These are phyloP conservation scores for Ganaspis brasiliensis DNA, from an alignment of 2,888 invertebrate genomes.

Conservation along the genomic window DNA sequence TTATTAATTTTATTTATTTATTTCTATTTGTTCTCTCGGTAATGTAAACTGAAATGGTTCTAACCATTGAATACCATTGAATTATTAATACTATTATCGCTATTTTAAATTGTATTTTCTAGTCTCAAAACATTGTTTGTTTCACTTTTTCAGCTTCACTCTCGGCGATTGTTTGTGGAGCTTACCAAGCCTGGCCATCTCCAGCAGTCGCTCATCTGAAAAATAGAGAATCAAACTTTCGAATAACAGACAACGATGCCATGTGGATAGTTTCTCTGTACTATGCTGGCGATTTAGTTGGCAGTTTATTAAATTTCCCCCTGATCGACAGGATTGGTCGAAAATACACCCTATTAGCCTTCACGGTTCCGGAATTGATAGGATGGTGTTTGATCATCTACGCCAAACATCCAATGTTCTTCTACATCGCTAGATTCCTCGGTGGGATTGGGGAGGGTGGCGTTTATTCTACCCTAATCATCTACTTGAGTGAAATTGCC, in stretches of 20 bases:
- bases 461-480: slow-evolving; percentile 26
- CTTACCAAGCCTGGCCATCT: slow-evolving; percentile 37
- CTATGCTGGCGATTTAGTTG: slow-evolving; percentile 25
- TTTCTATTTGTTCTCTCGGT: too few species aligned
- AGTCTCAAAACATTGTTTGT: background rate
- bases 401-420: slow-evolving; percentile 22
- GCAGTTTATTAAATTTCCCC: slow-evolving; percentile 27
- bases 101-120: too few species aligned
- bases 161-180: slow-evolving; percentile 28
- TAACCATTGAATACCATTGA: too few species aligned
- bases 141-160: slow-evolving; percentile 18
- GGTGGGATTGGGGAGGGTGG: slow-evolving; percentile 32
- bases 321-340: slow-evolving; percentile 18
- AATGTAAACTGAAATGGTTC: too few species aligned
- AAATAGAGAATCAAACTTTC: slow-evolving; percentile 12
- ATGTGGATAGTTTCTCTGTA: slow-evolving; percentile 26
- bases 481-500: slow-evolving; percentile 41
- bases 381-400: slow-evolving; percentile 39
- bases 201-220: slow-evolving; percentile 31
- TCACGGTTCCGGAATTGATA: slow-evolving; percentile 15
- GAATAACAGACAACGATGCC: slow-evolving; percentile 20
- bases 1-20: too few species aligned
- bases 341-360: slow-evolving; percentile 26
- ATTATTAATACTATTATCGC: too few species aligned
- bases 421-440: slow-evolving; percentile 22